Evolutionary conservation across 2,113 vertebrate genomes (phyloP), one percentile per base, ranked within the genome.

Genomic region (Chaetodon auriga): DNA sequence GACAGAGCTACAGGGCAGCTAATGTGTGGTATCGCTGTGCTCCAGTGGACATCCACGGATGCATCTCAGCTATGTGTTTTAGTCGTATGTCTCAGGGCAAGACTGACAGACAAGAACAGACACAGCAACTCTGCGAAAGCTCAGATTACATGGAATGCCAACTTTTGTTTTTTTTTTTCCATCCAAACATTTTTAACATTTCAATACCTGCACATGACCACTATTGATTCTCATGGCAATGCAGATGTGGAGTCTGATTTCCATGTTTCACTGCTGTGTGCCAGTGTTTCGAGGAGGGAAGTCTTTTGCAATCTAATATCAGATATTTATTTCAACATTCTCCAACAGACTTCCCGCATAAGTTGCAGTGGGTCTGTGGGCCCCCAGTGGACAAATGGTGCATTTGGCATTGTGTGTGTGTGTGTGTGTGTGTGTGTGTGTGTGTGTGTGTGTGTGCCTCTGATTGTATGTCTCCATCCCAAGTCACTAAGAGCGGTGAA

Each of bases 401-500:
- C 12, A n/a, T 38, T 14, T 14, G 19, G 38, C 5, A 36, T 18
- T 46, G 3, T 30, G 30, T 30, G 30, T 30, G 30, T 30, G 21
- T 46, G 62, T 18, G 8, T 16, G 48, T 62, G 77, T 53, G 58
- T 65, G 41, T 46, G 13, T 64, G 57, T 71, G 25, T 51, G 54
- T 58, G 65, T 35, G n/a, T 54, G 41, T 54, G 14, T 41, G 6
- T 48, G 45, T 49, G 62, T 63, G 13, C 68, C n/a, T 49, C 9
- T 14, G 5, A 62, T 2, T 51, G 15, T 53, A 43, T 58, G 48
- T 58, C 54, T 66, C 25, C 16, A 53, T 61, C 14, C 8, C 18
- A 36, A 49, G 21, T 61, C 41, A 63, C 57, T 36, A 19, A 73
- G 60, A 41, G 66, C 19, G 71, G 80, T 38, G 38, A 35, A 19